These are phyloP conservation scores for Melipona bicolor DNA, from an alignment of 2,888 invertebrate genomes.

Conservation along the genomic window DNA sequence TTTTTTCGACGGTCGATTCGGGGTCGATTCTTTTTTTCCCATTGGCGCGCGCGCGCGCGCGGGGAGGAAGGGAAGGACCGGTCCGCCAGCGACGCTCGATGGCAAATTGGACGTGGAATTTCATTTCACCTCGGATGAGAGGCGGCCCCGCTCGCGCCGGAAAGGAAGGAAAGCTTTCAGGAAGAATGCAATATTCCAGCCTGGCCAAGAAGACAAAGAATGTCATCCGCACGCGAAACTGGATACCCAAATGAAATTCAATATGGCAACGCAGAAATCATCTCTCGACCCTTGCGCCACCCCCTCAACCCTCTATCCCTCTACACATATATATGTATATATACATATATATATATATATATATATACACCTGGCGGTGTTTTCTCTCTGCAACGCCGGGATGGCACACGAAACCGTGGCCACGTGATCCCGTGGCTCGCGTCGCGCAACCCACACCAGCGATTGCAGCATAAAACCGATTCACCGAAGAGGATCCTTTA, in stretches of 20 bases:
- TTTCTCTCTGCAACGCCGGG: background rate
- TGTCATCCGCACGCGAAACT: slow-evolving; percentile 74
- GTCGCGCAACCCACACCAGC: too few species aligned
- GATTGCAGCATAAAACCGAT: slow-evolving; percentile 20
- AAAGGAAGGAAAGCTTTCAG: slow-evolving; percentile 68
- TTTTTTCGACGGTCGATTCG: slow-evolving; percentile 37
- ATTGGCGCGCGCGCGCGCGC: background rate
- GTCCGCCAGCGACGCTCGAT: slow-evolving; percentile 62
- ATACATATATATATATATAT: too few species aligned
- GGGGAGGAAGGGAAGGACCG: background rate
- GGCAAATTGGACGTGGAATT: slow-evolving; percentile 76
- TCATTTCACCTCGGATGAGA: slow-evolving; percentile 74
- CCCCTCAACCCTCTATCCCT: too few species aligned
- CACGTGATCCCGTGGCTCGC: background rate
- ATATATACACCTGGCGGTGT: too few species aligned
- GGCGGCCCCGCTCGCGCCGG: slow-evolving; percentile 48
- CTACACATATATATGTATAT: too few species aligned
- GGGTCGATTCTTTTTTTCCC: slow-evolving; percentile 21
- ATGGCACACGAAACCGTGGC: too few species aligned
- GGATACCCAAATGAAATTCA: slow-evolving; percentile 76
- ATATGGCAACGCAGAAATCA: slow-evolving; percentile 72
- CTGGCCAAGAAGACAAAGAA: slow-evolving; percentile 70
- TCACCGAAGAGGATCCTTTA: slow-evolving; percentile 12
- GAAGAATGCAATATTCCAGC: slow-evolving; percentile 75
- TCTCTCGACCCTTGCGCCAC: slow-evolving; percentile 3